A percentile compares a stretch with the other conserved stretches of the same genome.
phyloP scores from a whole-genome alignment of 1,140 invertebrate species.

The Bombus balteatus region DNA sequence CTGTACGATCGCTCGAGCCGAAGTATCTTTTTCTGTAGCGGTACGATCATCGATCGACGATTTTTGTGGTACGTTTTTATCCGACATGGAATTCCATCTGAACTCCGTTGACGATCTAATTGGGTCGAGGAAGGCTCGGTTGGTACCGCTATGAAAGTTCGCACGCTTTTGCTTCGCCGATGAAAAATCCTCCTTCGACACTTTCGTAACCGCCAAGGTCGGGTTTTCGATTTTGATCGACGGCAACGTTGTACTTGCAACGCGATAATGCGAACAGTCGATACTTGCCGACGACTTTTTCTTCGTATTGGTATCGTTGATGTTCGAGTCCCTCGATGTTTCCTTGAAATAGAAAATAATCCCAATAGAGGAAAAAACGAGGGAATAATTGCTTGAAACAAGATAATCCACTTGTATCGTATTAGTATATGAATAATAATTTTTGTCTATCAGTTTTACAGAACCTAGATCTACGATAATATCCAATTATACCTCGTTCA shows the following conservation, averaged over 20 bases:
- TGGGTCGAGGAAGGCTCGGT: slow-evolving; percentile 73
- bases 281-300: background rate
- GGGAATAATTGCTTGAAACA: too few species aligned
- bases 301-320: background rate
- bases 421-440: background rate
- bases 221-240: slow-evolving; percentile 34
- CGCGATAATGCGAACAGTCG: slow-evolving; percentile 27
- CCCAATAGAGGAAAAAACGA: background rate
- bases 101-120: slow-evolving; percentile 47
- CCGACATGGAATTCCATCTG: slow-evolving; percentile 15
- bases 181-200: slow-evolving; percentile 52
- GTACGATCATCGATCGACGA: background rate
- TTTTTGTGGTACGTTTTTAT: slow-evolving; percentile 25
- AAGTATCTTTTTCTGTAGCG: background rate
- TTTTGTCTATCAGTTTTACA: background rate
- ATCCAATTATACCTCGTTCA: slow-evolving; percentile 10
- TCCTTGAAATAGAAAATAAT: slow-evolving; percentile 10
- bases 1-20: background rate
- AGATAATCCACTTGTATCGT: too few species aligned
- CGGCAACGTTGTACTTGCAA: slow-evolving; percentile 7
- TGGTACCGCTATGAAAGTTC: slow-evolving; percentile 73
- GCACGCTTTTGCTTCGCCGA: slow-evolving; percentile 75
- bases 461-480: background rate
- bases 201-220: background rate
- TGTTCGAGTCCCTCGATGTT: background rate